Evolutionary conservation across 92 coral and sea anemone genomes (phyloP).

Genomic region (Scolanthus callimorphus): DNA sequence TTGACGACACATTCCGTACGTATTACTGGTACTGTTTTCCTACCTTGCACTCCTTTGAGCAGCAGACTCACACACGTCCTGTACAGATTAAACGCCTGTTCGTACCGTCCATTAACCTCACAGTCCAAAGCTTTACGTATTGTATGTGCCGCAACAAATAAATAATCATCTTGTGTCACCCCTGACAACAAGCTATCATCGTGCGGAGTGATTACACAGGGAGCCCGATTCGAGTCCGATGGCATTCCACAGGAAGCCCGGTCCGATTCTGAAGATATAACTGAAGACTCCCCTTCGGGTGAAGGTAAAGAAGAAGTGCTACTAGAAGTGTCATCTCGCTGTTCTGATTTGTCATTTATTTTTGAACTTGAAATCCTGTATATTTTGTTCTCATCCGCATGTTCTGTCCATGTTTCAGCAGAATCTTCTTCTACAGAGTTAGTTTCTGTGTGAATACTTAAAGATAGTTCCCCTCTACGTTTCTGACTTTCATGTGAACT

Average conservation of each 20-base stretch:
- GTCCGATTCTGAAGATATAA: neutral
- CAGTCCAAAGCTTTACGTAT: slow-evolving; percentile 83
- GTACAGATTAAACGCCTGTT: slow-evolving; percentile 89
- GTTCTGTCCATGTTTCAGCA: neutral
- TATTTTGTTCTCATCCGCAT: neutral
- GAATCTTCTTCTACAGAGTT: neutral
- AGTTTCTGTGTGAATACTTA: neutral
- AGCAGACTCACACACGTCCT: slow-evolving; percentile 89
- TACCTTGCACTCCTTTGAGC: slow-evolving; percentile 96
- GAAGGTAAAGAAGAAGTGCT: neutral
- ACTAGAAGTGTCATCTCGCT: neutral
- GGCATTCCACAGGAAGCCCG: neutral
- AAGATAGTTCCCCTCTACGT: neutral
- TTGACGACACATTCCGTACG: no score
- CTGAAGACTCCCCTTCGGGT: neutral
- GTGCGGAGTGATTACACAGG: slow-evolving; percentile 37
- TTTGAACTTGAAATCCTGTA: neutral
- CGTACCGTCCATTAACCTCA: slow-evolving; percentile 88
- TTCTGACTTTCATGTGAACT: neutral
- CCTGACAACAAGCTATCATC: slow-evolving; percentile 17
- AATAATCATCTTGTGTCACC: slow-evolving; percentile 60
- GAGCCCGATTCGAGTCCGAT: neutral
- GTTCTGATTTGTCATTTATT: neutral
- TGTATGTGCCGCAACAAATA: slow-evolving; percentile 82
- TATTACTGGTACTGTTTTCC: neutral